Base-by-base conservation (phyloP, 2,113 vertebrate genomes). In the Panthera leo region DNA sequence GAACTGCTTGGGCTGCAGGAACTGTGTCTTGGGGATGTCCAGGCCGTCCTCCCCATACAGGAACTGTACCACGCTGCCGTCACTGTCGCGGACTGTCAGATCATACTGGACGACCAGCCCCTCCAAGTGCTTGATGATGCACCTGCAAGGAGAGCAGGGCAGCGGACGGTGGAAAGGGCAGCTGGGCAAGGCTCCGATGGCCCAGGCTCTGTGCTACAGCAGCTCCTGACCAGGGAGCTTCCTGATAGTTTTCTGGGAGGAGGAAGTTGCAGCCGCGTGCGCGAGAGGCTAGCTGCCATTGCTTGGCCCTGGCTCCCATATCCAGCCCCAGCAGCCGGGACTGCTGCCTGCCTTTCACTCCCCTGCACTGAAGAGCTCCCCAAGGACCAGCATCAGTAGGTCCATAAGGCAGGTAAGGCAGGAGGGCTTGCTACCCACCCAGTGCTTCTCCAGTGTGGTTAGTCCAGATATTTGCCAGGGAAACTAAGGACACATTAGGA, bases 51-150 rank as follows among this genome's bases (percentile, higher is more conserved):
- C 99, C 23, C 99, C 99, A 0, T 99, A 99, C 0, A 99, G 98
- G 98, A 99, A 99, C 99, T 99, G 99, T 34, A 99, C 99, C 97
- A 99, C 99, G 0, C 99, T 99, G 93, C 99, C 99, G 1, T 99
- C 99, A 0, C 99, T 99, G 97, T 99, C 99, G 1, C 99, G 99
- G 61, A 99, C 99, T 0, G 99, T 99, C 97, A 99, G 98, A 92
- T 99, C 99, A 5, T 99, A 99, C 98, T 99, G 99, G 48, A 99
- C 99, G 0, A 99, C 99, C 98, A 99, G 98, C 3, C 99, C 99
- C 97, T 99, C 99, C 97, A 99, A 98, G 97, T 99, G 99, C 88
- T 99, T 99, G 93, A 99, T 99, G 92, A 99, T 98, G 86, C 99
- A 99, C 95, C 99, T 99, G 88, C 34, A n/a, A 42, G 7, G 53